These are phyloP conservation scores for Cirrhinus molitorella DNA, from an alignment of 2,797 vertebrate genomes.

Conservation along the genomic window DNA sequence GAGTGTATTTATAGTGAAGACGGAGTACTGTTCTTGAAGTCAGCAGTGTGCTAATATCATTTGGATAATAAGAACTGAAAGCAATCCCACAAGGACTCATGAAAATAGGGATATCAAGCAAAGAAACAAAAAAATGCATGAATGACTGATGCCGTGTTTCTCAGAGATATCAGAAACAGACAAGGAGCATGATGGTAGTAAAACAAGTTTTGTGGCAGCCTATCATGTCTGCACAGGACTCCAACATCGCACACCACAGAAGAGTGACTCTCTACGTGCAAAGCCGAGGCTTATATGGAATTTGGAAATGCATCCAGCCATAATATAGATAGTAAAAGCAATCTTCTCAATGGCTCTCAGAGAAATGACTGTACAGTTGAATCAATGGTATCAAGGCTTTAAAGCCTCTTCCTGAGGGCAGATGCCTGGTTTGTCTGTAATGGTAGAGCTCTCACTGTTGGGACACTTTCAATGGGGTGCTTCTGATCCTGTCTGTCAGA, in stretches of 20 bases:
- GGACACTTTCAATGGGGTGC: constrained; percentile 55
- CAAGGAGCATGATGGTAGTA: not conserved
- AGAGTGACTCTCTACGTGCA: not conserved
- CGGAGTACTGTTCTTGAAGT: constrained; percentile 42
- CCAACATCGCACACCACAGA: not conserved
- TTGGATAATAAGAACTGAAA: constrained; percentile 67
- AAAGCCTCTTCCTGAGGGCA: constrained; percentile 64
- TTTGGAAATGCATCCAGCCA: constrained; percentile 38
- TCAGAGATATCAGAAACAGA: constrained; percentile 29
- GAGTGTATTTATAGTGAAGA: constrained; percentile 33
- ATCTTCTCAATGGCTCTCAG: constrained; percentile 37
- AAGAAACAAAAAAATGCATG: constrained; percentile 20
- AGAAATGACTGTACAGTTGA: constrained; percentile 13
- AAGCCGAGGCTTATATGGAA: constrained; percentile 27
- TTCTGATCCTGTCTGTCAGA: constrained; percentile 67
- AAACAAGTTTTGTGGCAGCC: constrained; percentile 16
- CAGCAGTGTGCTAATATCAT: constrained; percentile 57
- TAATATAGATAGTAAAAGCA: constrained; percentile 42
- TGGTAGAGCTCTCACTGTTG: constrained; percentile 54
- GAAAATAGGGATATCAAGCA: constrained; percentile 51
- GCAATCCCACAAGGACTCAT: constrained; percentile 62
- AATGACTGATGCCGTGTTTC: not conserved
- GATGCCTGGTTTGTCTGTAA: constrained; percentile 62
- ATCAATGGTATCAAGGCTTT: constrained; percentile 53
- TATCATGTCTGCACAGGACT: constrained; percentile 14